Evolutionary conservation across 2,797 vertebrate genomes (phyloP), one percentile per base, ranked within the genome.

Genomic region (Tympanoctomys barrerae): DNA sequence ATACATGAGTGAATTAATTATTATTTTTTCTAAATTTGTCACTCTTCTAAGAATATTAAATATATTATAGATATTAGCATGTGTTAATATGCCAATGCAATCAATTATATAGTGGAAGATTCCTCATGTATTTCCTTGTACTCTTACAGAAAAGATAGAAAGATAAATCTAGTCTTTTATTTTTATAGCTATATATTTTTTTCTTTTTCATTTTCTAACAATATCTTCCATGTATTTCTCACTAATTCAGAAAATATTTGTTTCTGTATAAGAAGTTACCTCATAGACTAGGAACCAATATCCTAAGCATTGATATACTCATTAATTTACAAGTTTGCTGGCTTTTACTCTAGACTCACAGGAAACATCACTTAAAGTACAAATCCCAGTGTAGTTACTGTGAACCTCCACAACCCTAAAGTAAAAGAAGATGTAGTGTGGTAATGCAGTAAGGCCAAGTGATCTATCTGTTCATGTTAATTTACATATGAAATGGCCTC

Each of bases 181-280:
- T 80, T 75, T 62, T 77, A 85, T 19, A 87, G 16, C 54, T 57
- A 19, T 57, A 57, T 57, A 57, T 22, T 57, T 4, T 54, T 21
- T 22, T 59, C 2, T 7, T 61, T 79, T 82, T 42, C 49, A 57
- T 33, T 81, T 36, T 64, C 62, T 84, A 22, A 14, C 0, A 87
- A 57, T 31, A 49, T 1, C 1, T 85, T 95, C 9, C 16, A 82
- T 39, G 21, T 86, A 33, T 39, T 62, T 82, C 31, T 92, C n/a
- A 68, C 68, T 89, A 52, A 52, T n/a, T 68, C 52, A 88, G 71
- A n/a, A 95, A 88, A 19, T 78, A 59, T 70, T 75, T 85, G 59
- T 75, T 21, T 79, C 36, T 28, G 46, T 36, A 8, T 19, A 54
- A 91, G 31, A 18, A 1, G 8, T 80, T 81, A 46, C 18, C 10